These are phyloP conservation scores for Hydraecia micacea DNA, from an alignment of 2,888 invertebrate genomes.

Conservation along the genomic window DNA sequence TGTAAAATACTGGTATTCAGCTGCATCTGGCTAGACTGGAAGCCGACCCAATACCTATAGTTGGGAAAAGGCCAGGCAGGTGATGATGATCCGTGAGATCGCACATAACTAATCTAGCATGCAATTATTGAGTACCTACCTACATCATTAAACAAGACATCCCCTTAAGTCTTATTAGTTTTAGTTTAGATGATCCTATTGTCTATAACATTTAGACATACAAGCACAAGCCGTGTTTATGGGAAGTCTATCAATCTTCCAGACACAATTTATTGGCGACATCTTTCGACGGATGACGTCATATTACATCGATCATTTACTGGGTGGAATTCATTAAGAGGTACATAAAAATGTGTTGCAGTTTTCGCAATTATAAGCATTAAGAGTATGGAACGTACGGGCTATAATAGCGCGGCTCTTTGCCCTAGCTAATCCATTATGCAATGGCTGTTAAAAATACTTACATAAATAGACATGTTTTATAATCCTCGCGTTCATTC, in stretches of 20 bases:
- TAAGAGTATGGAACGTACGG: not conserved
- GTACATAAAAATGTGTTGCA: not conserved
- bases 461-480: constrained; percentile 3
- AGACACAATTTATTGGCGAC: constrained; percentile 59
- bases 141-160: constrained; percentile 5
- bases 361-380: constrained; percentile 1
- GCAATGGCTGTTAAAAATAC: constrained; percentile 10
- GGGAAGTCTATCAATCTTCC: constrained; percentile 63
- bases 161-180: constrained; percentile 62
- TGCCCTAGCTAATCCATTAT: not conserved
- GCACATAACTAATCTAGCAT: not conserved
- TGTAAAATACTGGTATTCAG: too few relatives aligned
- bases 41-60: too few relatives aligned
- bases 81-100: not conserved
- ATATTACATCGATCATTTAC: constrained; percentile 33
- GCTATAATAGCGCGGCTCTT: not conserved
- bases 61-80: too few relatives aligned
- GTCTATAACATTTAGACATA: constrained; percentile 54
- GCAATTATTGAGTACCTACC: not conserved
- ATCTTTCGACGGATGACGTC: constrained; percentile 56
- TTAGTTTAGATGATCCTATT: constrained; percentile 59
- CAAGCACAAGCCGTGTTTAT: constrained; percentile 42
- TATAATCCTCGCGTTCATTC: not conserved
- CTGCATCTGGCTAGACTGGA: too few relatives aligned
- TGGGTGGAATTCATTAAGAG: constrained; percentile 35